A percentile compares a stretch with the other conserved stretches of the same genome.
phyloP scores from a whole-genome alignment of 1,140 invertebrate genomes.

The Trissolcus basalis region DNA sequence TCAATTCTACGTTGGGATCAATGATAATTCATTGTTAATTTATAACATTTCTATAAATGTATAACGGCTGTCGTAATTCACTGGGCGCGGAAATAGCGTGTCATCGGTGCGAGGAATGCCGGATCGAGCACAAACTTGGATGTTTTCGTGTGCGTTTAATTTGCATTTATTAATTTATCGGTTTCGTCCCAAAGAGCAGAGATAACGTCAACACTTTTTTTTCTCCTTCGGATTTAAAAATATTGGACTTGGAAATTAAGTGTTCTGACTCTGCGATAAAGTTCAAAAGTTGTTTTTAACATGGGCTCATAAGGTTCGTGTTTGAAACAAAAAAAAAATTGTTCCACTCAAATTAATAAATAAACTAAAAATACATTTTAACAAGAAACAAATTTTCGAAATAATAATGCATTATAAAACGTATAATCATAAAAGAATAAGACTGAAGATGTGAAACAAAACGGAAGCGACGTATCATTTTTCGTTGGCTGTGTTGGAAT shows the following conservation, averaged over 20 bases:
- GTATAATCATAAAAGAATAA: too few species aligned
- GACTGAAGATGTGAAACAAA: too few species aligned
- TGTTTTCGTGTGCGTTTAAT: slow-evolving; percentile 43
- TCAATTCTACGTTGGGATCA: slow-evolving; percentile 14
- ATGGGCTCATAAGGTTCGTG: too few species aligned
- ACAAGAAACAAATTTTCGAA: too few species aligned
- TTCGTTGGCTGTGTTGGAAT: slow-evolving; percentile 21
- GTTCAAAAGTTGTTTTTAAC: slow-evolving; percentile 14
- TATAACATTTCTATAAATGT: slow-evolving; percentile 48
- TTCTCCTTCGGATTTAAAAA: slow-evolving; percentile 14
- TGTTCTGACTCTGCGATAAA: slow-evolving; percentile 27
- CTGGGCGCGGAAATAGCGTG: slow-evolving; percentile 36
- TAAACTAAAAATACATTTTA: too few species aligned
- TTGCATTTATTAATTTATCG: slow-evolving; percentile 57
- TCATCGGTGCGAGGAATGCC: slow-evolving; percentile 41
- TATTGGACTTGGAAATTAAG: slow-evolving; percentile 41
- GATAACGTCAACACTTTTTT: slow-evolving; percentile 48
- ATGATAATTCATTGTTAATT: slow-evolving; percentile 42
- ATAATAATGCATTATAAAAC: too few species aligned
- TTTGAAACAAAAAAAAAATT: too few species aligned
- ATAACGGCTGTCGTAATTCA: slow-evolving; percentile 44
- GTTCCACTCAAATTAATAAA: too few species aligned
- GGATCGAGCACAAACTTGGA: slow-evolving; percentile 19
- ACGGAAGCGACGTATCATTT: too few species aligned
- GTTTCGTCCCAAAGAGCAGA: slow-evolving; percentile 27